Evolutionary conservation across 1,140 invertebrate genomes (phyloP), one percentile per base, ranked within the genome.

Genomic region (Telenomus remus): DNA sequence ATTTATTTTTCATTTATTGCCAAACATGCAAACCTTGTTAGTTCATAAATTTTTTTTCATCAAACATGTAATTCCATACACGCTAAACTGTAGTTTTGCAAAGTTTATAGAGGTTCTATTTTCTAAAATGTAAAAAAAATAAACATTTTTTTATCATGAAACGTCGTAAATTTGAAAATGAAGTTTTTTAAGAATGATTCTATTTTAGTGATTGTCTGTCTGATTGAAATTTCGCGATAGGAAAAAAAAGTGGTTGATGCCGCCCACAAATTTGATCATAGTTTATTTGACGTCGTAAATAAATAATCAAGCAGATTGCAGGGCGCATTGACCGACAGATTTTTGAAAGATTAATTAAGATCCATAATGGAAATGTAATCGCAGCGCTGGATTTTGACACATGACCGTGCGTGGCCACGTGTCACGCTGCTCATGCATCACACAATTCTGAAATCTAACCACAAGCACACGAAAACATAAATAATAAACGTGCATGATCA

Each of bases 381-480:
- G 37, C 47, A 63, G 27, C 53, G 59, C 57, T 51, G 57, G 8
- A 74, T 74, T 60, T 50, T 74, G 59, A 64, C 64, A 55, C 60
- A 55, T 69, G 64, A 75, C 63, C 72, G 63, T 69, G 56, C 72
- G 59, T 53, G 72, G 65, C 34, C 59, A 56, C 53, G 53, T 37
- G 61, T 47, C 47, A 48, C 49, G 51, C 42, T 61, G 53, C 53
- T 75, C 64, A 54, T 50, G 72, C 59, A 64, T 69, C 39, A 59
- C 53, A 54, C 16, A 51, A 49, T 43, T 55, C 35, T n/a, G 44
- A 75, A 69, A 69, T 75, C 46, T 27, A 56, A 76, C 73, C 65
- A 12, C 65, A 64, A 76, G 37, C 73, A 76, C 65, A 65, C 73
- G 55, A 75, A 76, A 60, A 61, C 55, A 44, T 53, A 60, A 60